phyloP scores from a whole-genome alignment of 1,140 invertebrate species.

The Galendromus occidentalis region DNA sequence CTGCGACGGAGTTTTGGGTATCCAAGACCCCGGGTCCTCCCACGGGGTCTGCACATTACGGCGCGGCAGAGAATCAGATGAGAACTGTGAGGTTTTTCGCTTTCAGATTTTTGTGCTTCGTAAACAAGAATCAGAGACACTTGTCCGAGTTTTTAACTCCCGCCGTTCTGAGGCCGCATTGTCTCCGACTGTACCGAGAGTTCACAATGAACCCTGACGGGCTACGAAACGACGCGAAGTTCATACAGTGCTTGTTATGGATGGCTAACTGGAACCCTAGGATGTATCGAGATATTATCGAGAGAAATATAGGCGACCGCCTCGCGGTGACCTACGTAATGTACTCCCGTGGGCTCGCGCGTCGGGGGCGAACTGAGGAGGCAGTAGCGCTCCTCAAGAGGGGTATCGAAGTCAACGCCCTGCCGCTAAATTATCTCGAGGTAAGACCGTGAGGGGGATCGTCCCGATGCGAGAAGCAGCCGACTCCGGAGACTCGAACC shows the following conservation, averaged over 20 bases:
- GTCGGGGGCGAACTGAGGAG: background rate
- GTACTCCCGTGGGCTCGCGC: background rate
- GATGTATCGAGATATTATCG: background rate
- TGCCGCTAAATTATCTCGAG: background rate
- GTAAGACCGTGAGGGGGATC: background rate
- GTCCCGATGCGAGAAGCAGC: no score
- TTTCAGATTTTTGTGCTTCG: background rate
- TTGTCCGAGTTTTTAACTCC: background rate
- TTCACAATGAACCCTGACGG: background rate
- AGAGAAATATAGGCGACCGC: background rate
- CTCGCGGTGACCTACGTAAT: background rate
- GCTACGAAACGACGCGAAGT: background rate
- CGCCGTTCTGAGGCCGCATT: background rate
- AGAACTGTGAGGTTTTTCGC: background rate
- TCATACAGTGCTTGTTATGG: conserved; percentile 3
- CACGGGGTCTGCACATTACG: no score
- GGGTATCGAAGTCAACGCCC: background rate
- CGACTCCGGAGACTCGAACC: no score
- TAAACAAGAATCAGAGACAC: background rate
- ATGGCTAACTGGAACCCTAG: background rate
- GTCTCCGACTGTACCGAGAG: background rate
- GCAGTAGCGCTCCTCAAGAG: background rate
- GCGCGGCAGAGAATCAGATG: no score
- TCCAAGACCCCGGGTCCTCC: no score
- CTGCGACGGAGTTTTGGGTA: no score